phyloP scores from a whole-genome alignment of 2,888 invertebrate species.

The Cheilosia variabilis region DNA sequence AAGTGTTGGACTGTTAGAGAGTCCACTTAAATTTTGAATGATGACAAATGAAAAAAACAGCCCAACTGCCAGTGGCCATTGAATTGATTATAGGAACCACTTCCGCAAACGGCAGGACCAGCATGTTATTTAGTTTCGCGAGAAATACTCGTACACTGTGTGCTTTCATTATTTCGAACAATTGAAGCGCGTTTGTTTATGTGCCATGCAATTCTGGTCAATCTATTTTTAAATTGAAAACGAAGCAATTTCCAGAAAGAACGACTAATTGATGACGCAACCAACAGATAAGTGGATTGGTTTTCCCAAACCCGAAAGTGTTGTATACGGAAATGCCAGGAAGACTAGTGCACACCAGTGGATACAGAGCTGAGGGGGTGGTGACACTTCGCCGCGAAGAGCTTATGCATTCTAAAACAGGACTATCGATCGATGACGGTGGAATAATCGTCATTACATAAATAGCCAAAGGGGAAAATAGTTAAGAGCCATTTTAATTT shows the following conservation, averaged over 20 bases:
- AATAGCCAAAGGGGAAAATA: no score
- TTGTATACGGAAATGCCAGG: background rate
- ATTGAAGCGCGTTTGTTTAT: background rate
- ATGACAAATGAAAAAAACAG: background rate
- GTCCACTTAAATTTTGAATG: background rate
- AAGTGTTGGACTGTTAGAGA: background rate
- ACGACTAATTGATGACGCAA: conserved; percentile 27
- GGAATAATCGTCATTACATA: background rate
- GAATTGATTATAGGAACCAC: background rate
- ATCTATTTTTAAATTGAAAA: conserved; percentile 33
- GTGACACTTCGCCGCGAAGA: conserved; percentile 11
- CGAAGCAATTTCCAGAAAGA: conserved; percentile 35
- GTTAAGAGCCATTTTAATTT: no score
- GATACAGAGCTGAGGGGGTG: background rate
- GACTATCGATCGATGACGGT: conserved; percentile 29
- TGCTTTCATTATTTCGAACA: conserved; percentile 5
- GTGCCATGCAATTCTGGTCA: background rate
- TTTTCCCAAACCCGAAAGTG: background rate
- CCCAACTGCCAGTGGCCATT: background rate
- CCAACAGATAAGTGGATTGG: background rate
- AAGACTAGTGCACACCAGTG: conserved; percentile 17
- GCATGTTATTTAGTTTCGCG: background rate
- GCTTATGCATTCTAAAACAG: conserved; percentile 52
- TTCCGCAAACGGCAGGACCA: background rate
- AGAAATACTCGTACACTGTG: background rate